Conservation (phyloP, 2,113 vertebrate genomes). For the Physeter macrocephalus region DNA sequence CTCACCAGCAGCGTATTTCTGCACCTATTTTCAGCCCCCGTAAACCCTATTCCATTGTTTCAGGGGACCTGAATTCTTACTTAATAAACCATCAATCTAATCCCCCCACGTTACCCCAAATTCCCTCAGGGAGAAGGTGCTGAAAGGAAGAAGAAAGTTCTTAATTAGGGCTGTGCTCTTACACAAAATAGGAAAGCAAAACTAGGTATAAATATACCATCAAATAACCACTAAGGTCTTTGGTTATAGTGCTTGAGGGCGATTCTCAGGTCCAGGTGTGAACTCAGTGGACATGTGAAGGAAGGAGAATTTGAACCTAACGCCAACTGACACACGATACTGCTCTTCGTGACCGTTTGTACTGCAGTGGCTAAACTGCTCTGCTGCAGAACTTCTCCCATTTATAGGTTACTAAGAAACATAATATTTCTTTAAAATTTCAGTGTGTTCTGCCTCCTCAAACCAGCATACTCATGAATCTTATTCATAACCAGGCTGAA, state of each 20-base stretch:
- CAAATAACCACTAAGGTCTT: not conserved
- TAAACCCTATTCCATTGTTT: conserved; percentile 38
- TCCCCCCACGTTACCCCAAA: not conserved
- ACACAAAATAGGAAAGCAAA: not conserved
- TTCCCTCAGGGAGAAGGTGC: not conserved
- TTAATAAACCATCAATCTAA: conserved; percentile 33
- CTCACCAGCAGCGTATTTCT: not conserved
- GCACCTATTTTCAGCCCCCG: conserved; percentile 28
- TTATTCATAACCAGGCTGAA: not conserved
- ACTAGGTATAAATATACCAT: not conserved
- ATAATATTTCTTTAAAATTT: not conserved
- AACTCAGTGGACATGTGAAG: not conserved
- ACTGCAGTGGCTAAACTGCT: not conserved
- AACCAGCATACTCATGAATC: not conserved
- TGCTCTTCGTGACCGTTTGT: not conserved
- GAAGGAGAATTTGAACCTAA: not conserved
- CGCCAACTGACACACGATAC: not conserved
- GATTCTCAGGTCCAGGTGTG: not conserved
- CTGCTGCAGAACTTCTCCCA: not conserved
- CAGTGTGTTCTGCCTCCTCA: not conserved
- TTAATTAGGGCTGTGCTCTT: not conserved
- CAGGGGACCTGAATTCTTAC: not conserved
- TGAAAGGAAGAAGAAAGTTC: not conserved
- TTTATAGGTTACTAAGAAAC: not conserved
- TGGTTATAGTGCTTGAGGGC: not conserved